Evolutionary conservation across 2,113 vertebrate species (phyloP), one percentile per base, ranked within the genome.

Genomic region (Cavia aperea): DNA sequence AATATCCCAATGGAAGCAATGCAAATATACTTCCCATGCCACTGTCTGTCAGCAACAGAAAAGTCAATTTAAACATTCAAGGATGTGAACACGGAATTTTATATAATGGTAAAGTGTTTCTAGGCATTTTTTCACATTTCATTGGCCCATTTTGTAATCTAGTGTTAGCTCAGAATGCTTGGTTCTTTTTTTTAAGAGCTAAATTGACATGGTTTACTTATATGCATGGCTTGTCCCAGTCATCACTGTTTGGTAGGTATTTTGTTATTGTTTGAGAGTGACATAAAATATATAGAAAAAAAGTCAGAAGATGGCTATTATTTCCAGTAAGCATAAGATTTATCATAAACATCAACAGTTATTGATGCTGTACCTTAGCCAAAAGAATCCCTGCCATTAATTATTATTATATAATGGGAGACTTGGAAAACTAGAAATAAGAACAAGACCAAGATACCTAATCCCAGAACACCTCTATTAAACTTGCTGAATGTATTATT

Each of bases 401-500:
- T 81, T 7, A 12, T 16, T 33, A 49, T 81, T 92, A 18, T 58
- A 60, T 31, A 70, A 43, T 15, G 31, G 46, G 24, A 87, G 56
- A 87, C 60, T 39, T 36, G 7, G 16, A 24, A 88, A 49, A 33
- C 56, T 21, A 19, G 36, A 29, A 92, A 60, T 18, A 46, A 62
- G 86, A 92, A 56, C 31, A 81, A 12, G 7, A 24, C 2, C 6
- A 39, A 62, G 9, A 68, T 2, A 39, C n/a, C 49, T 26, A 36
- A 70, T 26, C 18, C 83, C n/a, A 65, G 29, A 16, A 33, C 36
- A 49, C 62, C 43, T 85, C 54, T 46, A 1, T 7, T 43, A 29
- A 33, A 24, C 33, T 14, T 5, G 31, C 0, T 36, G 7, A 62
- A 19, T 2, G 62, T 1, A 1, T 21, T 54, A n/a, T 7, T 81